Base-by-base conservation (phyloP, 2,888 invertebrate genomes). In the Agriotes lineatus region DNA sequence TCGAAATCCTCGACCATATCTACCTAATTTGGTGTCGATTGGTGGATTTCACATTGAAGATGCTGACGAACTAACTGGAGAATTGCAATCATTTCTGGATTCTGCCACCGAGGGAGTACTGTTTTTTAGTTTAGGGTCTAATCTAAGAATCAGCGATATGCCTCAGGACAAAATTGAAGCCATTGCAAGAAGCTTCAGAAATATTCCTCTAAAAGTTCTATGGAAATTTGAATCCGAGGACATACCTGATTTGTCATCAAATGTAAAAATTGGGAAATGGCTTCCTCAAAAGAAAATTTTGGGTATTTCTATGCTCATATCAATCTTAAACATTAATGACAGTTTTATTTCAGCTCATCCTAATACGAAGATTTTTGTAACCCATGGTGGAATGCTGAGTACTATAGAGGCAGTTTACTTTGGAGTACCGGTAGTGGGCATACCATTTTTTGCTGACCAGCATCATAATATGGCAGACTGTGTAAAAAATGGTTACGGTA, bases 141-240 rank as follows among this genome's bases (percentile, higher is more conserved):
- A 88, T 72, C 82, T 89, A 0, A 84, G 85, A 64, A 88, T 87
- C 68, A 82, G 86, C 4, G 85, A 89, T 71, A 79, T 92, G 62
- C 86, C 88, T 0, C 73, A 79, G 0, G 85, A 87, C 0, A 88
- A 86, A 70, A 82, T 85, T 20, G 79, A 85, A 19, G 86, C 84
- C 0, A 85, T 92, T 30, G 80, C 88, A 7, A 87, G 87, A 65
- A 87, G 86, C 1, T 88, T 92, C 57, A 82, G 86, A 0, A 85
- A 84, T 67, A 75, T 91, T 0, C 89, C 90, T 69, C 88, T 90
- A 69, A 88, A 86, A 5, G 87, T 92, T 0, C 77, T 92, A 16
- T 91, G 90, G 91, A 92, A 92, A 82, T 92, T 90, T 89, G 90
- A 91, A 74, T 85, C 87, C 20, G 61, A 70, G 50, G 60, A 62